Percentiles rank a stretch among this genome's conserved stretches.
Conservation (phyloP, 2,113 vertebrate species). For the Emydura subglobosa region DNA sequence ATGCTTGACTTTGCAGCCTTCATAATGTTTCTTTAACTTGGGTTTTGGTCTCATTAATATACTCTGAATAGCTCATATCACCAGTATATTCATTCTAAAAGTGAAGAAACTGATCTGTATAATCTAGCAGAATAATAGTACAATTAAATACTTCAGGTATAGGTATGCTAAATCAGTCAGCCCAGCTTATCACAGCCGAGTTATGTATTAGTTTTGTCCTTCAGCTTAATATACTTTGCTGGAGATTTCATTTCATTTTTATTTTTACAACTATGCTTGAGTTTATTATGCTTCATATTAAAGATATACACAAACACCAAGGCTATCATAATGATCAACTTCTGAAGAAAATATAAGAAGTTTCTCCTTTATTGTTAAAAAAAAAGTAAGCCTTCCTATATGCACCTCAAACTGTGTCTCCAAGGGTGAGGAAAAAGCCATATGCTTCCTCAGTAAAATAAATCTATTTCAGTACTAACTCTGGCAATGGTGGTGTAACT, state of each 20-base stretch:
- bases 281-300: neutral
- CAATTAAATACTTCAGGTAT: neutral
- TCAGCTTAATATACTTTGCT: neutral
- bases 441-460: neutral
- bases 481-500: neutral
- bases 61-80: neutral
- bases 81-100: neutral
- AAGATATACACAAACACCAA: neutral
- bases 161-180: neutral
- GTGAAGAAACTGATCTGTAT: neutral
- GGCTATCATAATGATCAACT: neutral
- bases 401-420: neutral
- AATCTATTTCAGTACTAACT: neutral
- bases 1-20: neutral
- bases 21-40: neutral
- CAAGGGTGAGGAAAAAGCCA: neutral
- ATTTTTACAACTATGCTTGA: constrained; percentile 2
- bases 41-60: neutral
- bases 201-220: neutral
- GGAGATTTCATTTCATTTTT: neutral
- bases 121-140: neutral
- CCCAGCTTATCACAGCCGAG: neutral
- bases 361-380: neutral
- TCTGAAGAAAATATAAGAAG: neutral
- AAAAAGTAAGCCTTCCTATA: neutral